Evolutionary conservation across 1,140 invertebrate species (phyloP), one percentile per base, ranked within the genome.

Genomic region (Ganaspis sp.): DNA sequence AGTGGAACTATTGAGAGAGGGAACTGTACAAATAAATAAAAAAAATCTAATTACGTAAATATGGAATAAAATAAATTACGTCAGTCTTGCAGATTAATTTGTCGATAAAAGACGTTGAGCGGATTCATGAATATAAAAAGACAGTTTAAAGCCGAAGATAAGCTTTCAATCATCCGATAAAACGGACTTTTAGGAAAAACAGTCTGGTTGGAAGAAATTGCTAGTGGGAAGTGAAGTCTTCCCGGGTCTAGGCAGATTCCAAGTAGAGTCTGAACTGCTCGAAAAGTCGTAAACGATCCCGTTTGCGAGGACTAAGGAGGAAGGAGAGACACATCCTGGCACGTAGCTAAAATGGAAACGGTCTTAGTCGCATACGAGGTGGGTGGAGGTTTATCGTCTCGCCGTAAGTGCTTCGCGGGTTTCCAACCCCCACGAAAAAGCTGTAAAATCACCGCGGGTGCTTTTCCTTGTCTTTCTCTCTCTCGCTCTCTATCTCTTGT

Each of bases 341-440:
- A 83, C 77, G 78, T 82, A 81, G 79, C 77, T 84, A 81, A 85
- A 84, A 84, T 85, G 82, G 78, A 86, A 74, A 78, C 72, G 83
- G 72, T 29, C 26, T 29, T n/a, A 12, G 58, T 64, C 58, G 58
- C 58, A 29, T 64, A 75, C 72, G 74, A 78, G 70, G 77, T 76
- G 73, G 82, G 72, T 81, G 78, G 84, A 83, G 80, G 78, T 87
- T 87, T 88, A 87, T 87, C 81, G 82, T 83, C 80, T 74, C 77
- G 69, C 69, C 75, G 81, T 86, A 87, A 88, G 84, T 88, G 83
- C 85, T 84, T 87, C 80, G 83, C 80, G 82, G 78, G 69, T 87
- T 87, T 79, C 86, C 81, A n/a, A 73, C 83, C 76, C 34, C 45
- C 53, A 37, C 73, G 58, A 64, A 40, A 54, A 69, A 58, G 69